Evolutionary conservation across 1,140 invertebrate genomes (phyloP).

Genomic region (Apis mellifera): Amel_HAv3.1 CM009936.2:16183001-16183500

Average conservation of each 20-base stretch:
- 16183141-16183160: too few relatives aligned
- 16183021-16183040: neutral
- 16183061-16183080: too few relatives aligned
- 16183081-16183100: too few relatives aligned
- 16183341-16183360: too few relatives aligned
- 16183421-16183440: neutral
- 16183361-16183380: neutral
- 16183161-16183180: neutral
- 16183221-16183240: neutral
- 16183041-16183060: too few relatives aligned
- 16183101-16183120: too few relatives aligned
- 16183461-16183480: conserved; percentile 44
- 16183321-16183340: neutral
- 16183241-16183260: neutral
- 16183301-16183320: too few relatives aligned
- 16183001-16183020: neutral
- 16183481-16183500: too few relatives aligned
- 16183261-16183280: neutral
- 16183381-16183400: neutral
- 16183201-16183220: neutral
- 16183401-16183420: neutral
- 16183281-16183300: neutral
- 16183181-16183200: neutral
- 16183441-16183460: conserved; percentile 43
- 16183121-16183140: too few relatives aligned